Evolutionary conservation across 2,888 invertebrate genomes (phyloP).

Genomic region (Phyllotreta cruciferae): DNA sequence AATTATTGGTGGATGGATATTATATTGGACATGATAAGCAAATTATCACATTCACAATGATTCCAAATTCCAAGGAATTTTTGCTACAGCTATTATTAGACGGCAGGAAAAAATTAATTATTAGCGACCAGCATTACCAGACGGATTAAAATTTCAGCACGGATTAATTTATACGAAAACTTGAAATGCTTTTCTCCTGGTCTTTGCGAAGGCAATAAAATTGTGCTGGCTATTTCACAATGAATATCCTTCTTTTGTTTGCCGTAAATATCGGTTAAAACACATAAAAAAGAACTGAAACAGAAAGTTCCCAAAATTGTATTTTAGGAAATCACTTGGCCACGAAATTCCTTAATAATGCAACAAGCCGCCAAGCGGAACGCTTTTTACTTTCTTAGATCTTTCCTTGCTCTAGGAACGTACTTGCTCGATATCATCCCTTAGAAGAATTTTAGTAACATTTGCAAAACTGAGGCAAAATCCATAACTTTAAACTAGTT

Average conservation of each 20-base stretch:
- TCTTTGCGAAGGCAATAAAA: constrained; percentile 24
- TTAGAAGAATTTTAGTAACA: neutral
- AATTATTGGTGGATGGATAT: too few species aligned
- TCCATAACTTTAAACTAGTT: too few species aligned
- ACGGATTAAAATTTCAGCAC: too few species aligned
- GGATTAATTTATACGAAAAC: too few species aligned
- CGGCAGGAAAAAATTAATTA: too few species aligned
- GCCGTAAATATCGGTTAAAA: constrained; percentile 9
- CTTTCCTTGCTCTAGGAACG: neutral
- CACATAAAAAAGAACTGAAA: constrained; percentile 1
- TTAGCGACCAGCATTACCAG: too few species aligned
- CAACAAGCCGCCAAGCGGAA: constrained; percentile 15
- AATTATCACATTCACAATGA: too few species aligned
- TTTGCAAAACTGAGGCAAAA: too few species aligned
- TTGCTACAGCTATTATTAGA: too few species aligned
- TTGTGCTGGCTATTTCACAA: constrained; percentile 7
- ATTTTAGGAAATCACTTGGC: constrained; percentile 15
- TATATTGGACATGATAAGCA: too few species aligned
- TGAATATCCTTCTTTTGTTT: constrained; percentile 3
- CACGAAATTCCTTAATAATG: constrained; percentile 18
- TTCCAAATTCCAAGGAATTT: too few species aligned
- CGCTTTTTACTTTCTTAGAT: constrained; percentile 13
- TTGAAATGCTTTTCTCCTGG: neutral
- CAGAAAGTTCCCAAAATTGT: neutral
- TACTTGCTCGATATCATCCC: neutral